Conservation (phyloP, 2,888 invertebrate species). For the Mesoligia furuncula region DNA sequence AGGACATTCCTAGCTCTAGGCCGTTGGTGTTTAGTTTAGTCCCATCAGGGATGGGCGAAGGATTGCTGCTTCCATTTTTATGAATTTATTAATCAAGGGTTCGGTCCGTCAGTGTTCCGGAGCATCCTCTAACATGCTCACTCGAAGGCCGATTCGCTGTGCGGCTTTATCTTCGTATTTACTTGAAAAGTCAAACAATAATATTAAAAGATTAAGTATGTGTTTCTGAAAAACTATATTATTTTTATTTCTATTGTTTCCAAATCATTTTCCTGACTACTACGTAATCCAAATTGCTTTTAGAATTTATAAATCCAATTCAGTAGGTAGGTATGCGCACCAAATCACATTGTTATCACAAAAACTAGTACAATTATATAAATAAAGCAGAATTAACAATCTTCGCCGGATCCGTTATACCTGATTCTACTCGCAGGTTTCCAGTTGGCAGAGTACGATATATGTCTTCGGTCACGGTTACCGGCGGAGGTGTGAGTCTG, state of each 20-base stretch:
- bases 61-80: neutral
- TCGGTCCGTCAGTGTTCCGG: neutral
- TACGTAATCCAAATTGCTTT: neutral
- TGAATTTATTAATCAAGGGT: neutral
- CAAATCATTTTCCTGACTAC: neutral
- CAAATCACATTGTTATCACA: neutral
- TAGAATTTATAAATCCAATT: neutral
- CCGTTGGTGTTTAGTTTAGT: neutral
- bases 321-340: neutral
- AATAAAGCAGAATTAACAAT: slow-evolving; percentile 48
- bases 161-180: neutral
- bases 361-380: slow-evolving; percentile 22
- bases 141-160: neutral
- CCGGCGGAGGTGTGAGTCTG: slow-evolving; percentile 52
- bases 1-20: neutral
- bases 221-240: neutral
- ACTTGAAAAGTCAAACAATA: neutral
- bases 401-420: slow-evolving; percentile 58
- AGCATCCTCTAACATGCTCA: neutral
- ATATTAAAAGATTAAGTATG: neutral
- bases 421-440: slow-evolving; percentile 69
- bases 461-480: slow-evolving; percentile 52
- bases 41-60: neutral
- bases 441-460: slow-evolving; percentile 68
- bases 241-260: neutral